Base-by-base conservation (phyloP, 2,888 invertebrate genomes). In the Diarsia dahlii region DNA sequence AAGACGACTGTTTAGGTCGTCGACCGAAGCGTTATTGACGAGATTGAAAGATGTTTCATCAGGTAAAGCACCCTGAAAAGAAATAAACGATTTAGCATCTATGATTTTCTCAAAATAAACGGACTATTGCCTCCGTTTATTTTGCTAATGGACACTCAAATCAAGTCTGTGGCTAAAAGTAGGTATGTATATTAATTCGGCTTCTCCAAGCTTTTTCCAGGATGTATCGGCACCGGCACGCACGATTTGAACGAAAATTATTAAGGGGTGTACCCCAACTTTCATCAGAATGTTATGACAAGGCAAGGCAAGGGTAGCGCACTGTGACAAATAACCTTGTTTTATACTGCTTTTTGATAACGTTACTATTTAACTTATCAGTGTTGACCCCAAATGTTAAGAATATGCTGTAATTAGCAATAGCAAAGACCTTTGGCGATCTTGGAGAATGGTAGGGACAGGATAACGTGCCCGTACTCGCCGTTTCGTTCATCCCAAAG, bases 11-110 rank as follows among this genome's bases (percentile, higher is more conserved):
- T 98, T 98, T 54, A 98, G 91, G 56, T 98, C 98, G 0, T 96
- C 95, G 0, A 98, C 92, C 0, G 98, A 98, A 0, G 97, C 96
- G 71, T 97, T 96, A 88, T 98, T 97, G 85, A 98, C 97, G 46
- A 98, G 89, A 92, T 97, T 97, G 90, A 97, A 98, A 45, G 98
- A 97, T 8, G 97, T 97, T 71, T 97, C 97, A 89, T 98, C 98
- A 18, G 97, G 97, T 50, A 97, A 96, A 0, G 97, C 97, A 5
- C 98, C 98, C 97, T 97, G 85, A 20, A 92, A 90, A 74, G 6
- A 28, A 28, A n/a, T 45, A n/a, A 63, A 39, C 6, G n/a, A 13
- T 60, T 18, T 34, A 39, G 6, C n/a, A n/a, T 13, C 15, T 58
- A n/a, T n/a, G n/a, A n/a, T n/a, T n/a, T n/a, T 28, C 28, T 28